Evolutionary conservation across 2,113 vertebrate genomes (phyloP), one percentile per base, ranked within the genome.

Genomic region (Saccopteryx bilineata): DNA sequence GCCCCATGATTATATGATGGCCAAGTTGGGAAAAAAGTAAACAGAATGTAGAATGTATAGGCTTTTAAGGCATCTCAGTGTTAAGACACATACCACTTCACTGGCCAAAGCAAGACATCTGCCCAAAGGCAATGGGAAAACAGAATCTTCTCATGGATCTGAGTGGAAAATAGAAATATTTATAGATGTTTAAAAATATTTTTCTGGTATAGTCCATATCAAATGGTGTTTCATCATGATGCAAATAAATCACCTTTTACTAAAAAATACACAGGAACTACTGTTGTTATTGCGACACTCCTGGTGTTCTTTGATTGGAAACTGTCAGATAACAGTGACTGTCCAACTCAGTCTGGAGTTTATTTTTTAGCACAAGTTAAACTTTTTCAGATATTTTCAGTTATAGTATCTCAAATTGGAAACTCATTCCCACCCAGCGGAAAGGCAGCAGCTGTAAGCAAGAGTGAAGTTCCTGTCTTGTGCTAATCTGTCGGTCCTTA

Each of bases 371-470:
- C 1, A 65, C 7, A 78, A 18, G 13, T 78, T 91, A 18, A 13
- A 50, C n/a, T 56, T 93, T 39, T 76, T 46, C 61, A 60, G 80
- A 78, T 83, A n/a, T 92, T 69, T 71, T 74, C 17, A 33, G 14
- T 68, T 33, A 46, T 7, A 74, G 58, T 54, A 5, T 72, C 50
- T 91, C 56, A 87, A 9, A 60, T 2, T 9, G 6, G 46, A 12
- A 48, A 23, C 50, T 88, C 31, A 65, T 39, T 5, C 24, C 28
- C 48, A 78, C 14, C 5, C 13, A 90, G 24, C 56, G 75, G 63
- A 74, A 96, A 84, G 83, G 66, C 76, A 80, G 75, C 75, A 31
- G 78, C 92, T 86, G 94, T 0, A 83, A 68, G 65, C 23, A 85
- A 75, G 76, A 12, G 11, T 81, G 92, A 93, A 76, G 50, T 48